Evolutionary conservation across 2,113 vertebrate genomes (phyloP).

Genomic region (Oncorhynchus keta): DNA sequence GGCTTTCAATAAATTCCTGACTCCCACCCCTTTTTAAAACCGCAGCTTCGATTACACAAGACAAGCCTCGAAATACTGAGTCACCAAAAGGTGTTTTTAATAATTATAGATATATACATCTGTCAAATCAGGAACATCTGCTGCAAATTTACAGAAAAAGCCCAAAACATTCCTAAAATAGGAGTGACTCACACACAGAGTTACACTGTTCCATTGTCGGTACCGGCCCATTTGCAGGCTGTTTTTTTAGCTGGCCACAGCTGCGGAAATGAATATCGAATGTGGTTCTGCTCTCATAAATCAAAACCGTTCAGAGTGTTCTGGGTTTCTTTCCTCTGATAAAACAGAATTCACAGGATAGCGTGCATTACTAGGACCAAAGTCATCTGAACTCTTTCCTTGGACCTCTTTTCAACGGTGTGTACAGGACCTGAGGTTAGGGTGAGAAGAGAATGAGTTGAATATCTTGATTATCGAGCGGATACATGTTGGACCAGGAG

Average conservation of each 20-base stretch:
- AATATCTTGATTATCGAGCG: conserved; percentile 13
- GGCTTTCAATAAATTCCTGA: conserved; percentile 61
- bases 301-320: conserved; percentile 69
- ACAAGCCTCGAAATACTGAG: conserved; percentile 58
- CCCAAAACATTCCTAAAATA: conserved; percentile 73
- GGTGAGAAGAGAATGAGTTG: not conserved
- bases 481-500: not conserved
- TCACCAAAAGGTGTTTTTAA: conserved; percentile 74
- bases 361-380: conserved; percentile 56
- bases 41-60: conserved; percentile 66
- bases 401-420: conserved; percentile 32
- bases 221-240: conserved; percentile 64
- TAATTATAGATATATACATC: conserved; percentile 73
- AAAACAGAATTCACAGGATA: conserved; percentile 60
- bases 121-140: conserved; percentile 71
- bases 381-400: conserved; percentile 56
- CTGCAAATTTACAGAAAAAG: conserved; percentile 59
- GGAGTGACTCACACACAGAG: conserved; percentile 66
- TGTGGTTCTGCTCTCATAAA: conserved; percentile 71
- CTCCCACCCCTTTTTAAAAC: conserved; percentile 45
- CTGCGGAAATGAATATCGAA: conserved; percentile 78
- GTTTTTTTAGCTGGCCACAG: conserved; percentile 73
- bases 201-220: conserved; percentile 65
- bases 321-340: conserved; percentile 58
- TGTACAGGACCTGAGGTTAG: conserved; percentile 33